phyloP scores from a whole-genome alignment of 1,140 invertebrate genomes.

The Halesus radiatus region DNA sequence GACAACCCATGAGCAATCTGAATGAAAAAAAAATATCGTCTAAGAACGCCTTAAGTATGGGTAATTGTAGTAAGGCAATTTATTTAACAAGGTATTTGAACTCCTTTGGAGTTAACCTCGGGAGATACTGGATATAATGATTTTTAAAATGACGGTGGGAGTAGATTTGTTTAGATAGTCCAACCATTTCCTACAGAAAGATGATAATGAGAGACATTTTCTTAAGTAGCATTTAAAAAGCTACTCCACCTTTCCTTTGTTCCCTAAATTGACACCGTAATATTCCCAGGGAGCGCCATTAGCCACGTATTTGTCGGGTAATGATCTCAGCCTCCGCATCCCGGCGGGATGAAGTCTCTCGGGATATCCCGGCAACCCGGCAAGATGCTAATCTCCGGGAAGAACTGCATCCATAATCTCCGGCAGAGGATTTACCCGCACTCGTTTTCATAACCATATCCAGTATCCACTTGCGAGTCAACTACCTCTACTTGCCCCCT shows the following conservation, averaged over 20 bases:
- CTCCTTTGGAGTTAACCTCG: too few species aligned
- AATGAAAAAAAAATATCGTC: too few species aligned
- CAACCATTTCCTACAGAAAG: too few species aligned
- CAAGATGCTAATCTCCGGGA: conserved; percentile 13
- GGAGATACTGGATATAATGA: too few species aligned
- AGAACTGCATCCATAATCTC: conserved; percentile 26
- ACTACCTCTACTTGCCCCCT: background rate
- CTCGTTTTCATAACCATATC: background rate
- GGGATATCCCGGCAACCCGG: background rate
- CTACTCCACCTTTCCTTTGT: conserved; percentile 11
- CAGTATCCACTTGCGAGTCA: background rate
- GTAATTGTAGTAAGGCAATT: too few species aligned
- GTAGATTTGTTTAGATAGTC: too few species aligned
- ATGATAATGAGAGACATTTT: background rate
- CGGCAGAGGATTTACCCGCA: background rate
- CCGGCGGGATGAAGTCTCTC: background rate
- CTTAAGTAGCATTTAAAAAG: conserved; percentile 13
- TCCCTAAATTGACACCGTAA: background rate
- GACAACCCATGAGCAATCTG: too few species aligned
- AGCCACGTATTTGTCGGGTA: conserved; percentile 16
- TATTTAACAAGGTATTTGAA: too few species aligned
- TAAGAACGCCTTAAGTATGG: too few species aligned
- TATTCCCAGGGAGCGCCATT: background rate
- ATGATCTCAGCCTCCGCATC: conserved; percentile 5
- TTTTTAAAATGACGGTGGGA: too few species aligned